phyloP scores from a whole-genome alignment of 1,140 invertebrate genomes.

The Drosophila simulans region DNA sequence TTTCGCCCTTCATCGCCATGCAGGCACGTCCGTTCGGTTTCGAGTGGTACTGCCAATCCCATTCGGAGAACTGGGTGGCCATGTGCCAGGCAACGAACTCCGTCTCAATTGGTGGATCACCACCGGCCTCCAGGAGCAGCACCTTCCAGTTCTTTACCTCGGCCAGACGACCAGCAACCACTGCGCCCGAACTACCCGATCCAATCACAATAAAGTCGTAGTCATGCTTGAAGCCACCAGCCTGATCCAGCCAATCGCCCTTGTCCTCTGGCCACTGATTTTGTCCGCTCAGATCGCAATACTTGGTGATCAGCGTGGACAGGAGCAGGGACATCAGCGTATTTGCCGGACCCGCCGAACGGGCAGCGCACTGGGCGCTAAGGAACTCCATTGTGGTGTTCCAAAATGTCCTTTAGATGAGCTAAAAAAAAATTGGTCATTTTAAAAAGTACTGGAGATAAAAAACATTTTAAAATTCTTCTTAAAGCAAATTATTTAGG shows the following conservation, averaged over 20 bases:
- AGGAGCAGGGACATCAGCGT: slow-evolving; percentile 86
- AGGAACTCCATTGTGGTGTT: slow-evolving; percentile 68
- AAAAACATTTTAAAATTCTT: no score
- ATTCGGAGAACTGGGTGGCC: slow-evolving; percentile 77
- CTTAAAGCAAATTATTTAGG: no score
- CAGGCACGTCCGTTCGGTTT: slow-evolving; percentile 80
- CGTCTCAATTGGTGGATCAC: slow-evolving; percentile 74
- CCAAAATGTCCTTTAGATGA: not conserved
- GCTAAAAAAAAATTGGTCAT: not conserved
- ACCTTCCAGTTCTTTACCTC: slow-evolving; percentile 78
- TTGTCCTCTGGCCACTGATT: slow-evolving; percentile 86
- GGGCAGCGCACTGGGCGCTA: slow-evolving; percentile 75
- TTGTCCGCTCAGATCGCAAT: slow-evolving; percentile 86
- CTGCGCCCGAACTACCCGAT: slow-evolving; percentile 87
- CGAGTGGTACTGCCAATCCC: slow-evolving; percentile 84
- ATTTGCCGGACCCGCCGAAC: slow-evolving; percentile 84
- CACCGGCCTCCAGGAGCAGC: slow-evolving; percentile 86
- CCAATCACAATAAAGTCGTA: slow-evolving; percentile 87
- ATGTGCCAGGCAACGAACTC: slow-evolving; percentile 83
- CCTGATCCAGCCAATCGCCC: slow-evolving; percentile 85
- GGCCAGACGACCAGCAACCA: slow-evolving; percentile 82
- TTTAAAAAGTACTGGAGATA: no score
- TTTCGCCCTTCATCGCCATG: slow-evolving; percentile 83
- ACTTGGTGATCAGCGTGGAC: slow-evolving; percentile 86
- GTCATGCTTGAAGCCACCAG: slow-evolving; percentile 47